Conservation (phyloP, 1,140 invertebrate genomes). For the Papilio polytes region DNA sequence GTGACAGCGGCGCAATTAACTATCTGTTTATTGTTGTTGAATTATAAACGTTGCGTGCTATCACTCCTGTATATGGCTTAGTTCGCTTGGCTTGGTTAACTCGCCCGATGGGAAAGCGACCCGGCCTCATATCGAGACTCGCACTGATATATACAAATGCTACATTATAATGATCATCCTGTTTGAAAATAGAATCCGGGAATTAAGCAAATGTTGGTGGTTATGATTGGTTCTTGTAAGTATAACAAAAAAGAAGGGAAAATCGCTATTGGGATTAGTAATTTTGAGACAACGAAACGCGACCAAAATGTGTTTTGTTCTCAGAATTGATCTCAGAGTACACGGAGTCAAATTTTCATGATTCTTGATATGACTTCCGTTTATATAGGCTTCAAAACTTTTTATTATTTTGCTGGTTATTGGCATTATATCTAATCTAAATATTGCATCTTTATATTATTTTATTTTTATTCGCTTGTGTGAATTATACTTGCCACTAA, state of each 20-base stretch:
- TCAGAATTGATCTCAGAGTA: no score
- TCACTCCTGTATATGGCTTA: conserved; percentile 67
- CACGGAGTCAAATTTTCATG: no score
- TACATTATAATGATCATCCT: background rate
- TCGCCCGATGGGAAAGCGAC: conserved; percentile 40
- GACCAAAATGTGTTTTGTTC: no score
- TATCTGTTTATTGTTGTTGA: conserved; percentile 83
- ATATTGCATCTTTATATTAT: background rate
- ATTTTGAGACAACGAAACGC: no score
- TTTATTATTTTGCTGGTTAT: no score
- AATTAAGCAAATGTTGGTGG: no score
- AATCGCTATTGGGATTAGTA: no score
- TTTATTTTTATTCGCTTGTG: background rate
- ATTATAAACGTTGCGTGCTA: conserved; percentile 78
- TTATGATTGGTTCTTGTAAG: no score
- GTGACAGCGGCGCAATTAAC: conserved; percentile 82
- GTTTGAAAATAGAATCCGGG: background rate
- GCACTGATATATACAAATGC: conserved; percentile 5
- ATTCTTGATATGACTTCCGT: no score
- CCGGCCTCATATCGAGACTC: background rate
- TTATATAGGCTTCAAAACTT: no score
- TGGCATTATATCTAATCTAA: no score
- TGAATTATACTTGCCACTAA: background rate
- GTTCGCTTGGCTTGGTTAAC: conserved; percentile 34
- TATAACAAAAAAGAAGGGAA: no score